These are phyloP conservation scores for Mellivora capensis DNA, from an alignment of 2,113 vertebrate genomes.

Conservation along the genomic window DNA sequence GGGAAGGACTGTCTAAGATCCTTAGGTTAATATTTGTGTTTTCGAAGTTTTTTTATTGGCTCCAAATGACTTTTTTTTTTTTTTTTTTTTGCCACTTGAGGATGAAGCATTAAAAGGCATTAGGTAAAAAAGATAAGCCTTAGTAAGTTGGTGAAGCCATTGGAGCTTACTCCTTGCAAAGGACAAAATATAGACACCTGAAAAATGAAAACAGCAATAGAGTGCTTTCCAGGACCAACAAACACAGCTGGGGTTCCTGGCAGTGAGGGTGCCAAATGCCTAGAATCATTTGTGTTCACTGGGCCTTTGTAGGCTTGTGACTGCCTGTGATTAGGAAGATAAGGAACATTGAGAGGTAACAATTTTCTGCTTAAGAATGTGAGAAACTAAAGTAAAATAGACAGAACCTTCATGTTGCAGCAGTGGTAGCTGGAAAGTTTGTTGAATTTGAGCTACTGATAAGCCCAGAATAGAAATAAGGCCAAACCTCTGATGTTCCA, in stretches of 20 bases:
- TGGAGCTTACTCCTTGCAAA: background rate
- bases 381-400: conserved; percentile 39
- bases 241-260: background rate
- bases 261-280: background rate
- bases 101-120: background rate
- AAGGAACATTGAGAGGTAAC: conserved; percentile 40
- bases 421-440: background rate
- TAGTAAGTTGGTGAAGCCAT: background rate
- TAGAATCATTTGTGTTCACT: background rate
- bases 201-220: background rate
- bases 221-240: background rate
- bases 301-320: background rate
- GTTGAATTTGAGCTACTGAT: conserved; percentile 10
- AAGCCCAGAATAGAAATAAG: conserved; percentile 52
- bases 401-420: background rate
- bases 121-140: conserved; percentile 34
- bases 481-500: background rate
- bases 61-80: background rate
- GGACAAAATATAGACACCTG: background rate
- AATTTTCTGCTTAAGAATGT: conserved; percentile 55
- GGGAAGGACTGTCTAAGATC: background rate
- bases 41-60: background rate
- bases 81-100: background rate
- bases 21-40: background rate
- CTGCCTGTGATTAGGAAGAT: conserved; percentile 62